phyloP scores from a whole-genome alignment of 2,888 invertebrate species.

The Cheilosia urbana region DNA sequence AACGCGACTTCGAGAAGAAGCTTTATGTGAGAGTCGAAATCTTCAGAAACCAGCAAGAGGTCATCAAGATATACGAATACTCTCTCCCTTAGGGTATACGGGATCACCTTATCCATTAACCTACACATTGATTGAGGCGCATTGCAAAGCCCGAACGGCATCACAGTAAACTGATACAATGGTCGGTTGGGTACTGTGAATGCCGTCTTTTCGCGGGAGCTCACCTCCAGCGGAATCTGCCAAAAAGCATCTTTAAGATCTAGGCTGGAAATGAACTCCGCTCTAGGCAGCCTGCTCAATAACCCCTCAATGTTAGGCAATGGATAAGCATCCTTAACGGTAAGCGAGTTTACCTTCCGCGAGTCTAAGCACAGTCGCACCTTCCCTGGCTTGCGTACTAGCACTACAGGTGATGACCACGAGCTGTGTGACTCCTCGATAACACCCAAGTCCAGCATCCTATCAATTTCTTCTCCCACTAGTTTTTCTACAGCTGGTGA shows the following conservation, averaged over 20 bases:
- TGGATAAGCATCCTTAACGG: background rate
- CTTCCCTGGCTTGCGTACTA: background rate
- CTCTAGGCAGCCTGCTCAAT: background rate
- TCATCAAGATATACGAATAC: background rate
- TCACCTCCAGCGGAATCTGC: background rate
- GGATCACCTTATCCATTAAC: too few species aligned
- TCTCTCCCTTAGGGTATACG: too few species aligned
- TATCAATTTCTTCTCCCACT: background rate
- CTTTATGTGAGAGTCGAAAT: background rate
- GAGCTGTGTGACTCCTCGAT: slow-evolving; percentile 1
- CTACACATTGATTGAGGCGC: background rate
- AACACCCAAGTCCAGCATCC: background rate
- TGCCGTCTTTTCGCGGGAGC: background rate
- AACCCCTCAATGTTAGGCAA: background rate
- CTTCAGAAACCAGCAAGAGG: background rate
- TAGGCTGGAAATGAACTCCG: background rate
- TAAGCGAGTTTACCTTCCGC: background rate
- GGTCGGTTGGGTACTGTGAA: background rate
- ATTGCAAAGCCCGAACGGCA: background rate
- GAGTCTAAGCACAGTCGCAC: background rate
- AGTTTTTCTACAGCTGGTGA: background rate
- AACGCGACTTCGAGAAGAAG: background rate
- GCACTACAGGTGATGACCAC: slow-evolving; percentile 4
- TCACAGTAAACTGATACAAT: too few species aligned
- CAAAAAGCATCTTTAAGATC: background rate